Percentiles rank a stretch among this genome's conserved stretches.
Conservation (phyloP, 1,140 invertebrate genomes). For the Aphelinus atriplicis region DNA sequence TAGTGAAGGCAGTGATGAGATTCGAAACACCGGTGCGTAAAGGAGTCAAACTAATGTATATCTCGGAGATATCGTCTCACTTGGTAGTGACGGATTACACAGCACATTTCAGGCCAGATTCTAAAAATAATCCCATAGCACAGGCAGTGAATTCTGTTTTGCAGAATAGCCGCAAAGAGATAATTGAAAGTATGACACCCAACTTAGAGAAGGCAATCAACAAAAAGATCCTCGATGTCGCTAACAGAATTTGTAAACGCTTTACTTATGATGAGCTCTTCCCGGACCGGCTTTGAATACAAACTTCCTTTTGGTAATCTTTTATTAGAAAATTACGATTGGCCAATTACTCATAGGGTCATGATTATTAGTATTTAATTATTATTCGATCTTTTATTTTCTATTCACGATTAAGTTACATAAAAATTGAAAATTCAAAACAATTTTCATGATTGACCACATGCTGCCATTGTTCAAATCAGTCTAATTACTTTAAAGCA, state of each 20-base stretch:
- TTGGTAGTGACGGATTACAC: conserved; percentile 47
- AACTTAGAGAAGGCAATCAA: conserved; percentile 52
- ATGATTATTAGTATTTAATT: no score
- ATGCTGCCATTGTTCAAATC: no score
- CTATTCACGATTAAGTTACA: no score
- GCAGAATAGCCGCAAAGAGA: conserved; percentile 46
- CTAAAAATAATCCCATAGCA: conserved; percentile 35
- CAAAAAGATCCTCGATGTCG: conserved; percentile 41
- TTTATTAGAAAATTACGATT: no score
- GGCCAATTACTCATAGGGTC: no score
- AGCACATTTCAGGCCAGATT: conserved; percentile 37
- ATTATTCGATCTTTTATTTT: no score
- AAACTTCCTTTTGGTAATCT: no score
- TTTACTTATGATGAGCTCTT: conserved; percentile 59
- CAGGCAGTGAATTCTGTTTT: conserved; percentile 50
- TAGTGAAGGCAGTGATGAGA: conserved; percentile 28
- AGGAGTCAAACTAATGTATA: conserved; percentile 47
- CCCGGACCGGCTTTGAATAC: conserved; percentile 52
- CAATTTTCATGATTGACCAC: no score
- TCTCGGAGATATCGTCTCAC: conserved; percentile 49
- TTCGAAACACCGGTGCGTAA: conserved; percentile 43
- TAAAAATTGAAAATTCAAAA: no score
- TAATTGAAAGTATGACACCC: conserved; percentile 49
- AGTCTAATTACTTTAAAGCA: no score
- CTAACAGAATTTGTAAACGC: conserved; percentile 53